Base-by-base conservation (phyloP, 1,140 invertebrate species). In the Aradophagus sp. region DNA sequence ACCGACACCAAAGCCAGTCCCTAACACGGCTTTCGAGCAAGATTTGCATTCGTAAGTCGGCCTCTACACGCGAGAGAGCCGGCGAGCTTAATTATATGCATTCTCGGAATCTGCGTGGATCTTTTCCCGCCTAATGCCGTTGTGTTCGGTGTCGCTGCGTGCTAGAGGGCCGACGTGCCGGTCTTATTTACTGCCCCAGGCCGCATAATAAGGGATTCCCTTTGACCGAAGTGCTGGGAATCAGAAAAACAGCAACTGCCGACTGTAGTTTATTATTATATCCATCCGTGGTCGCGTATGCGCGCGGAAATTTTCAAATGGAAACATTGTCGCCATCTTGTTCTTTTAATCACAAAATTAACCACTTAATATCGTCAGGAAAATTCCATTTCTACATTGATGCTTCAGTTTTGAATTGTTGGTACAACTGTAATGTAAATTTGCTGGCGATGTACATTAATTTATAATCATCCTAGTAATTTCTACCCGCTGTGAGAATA, bases 51-150 rank as follows among this genome's bases (percentile, higher is more conserved):
- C 68, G 68, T 61, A 55, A 61, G 68, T 72, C 48, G 67, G 45
- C 56, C 38, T 32, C 61, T 58, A 73, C 71, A 69, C 48, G 65
- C 63, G 35, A 65, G 58, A 58, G 34, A 17, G 31, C 63, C 68
- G 39, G 69, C 50, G 52, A 68, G 74, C 72, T 82, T 83, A 83
- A 83, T 83, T 83, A 82, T 82, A 80, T 79, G 78, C 78, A 80
- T 82, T 83, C 80, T 80, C 72, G 75, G 78, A 81, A 83, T 80
- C 79, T 62, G 66, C 71, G 69, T 63, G 53, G 73, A 75, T 80
- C 78, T 80, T 47, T 73, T 73, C 53, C n/a, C 76, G 56, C 62
- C 73, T 81, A 77, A 77, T 78, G 71, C 71, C 45, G 53, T 61
- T 74, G 70, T 75, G 74, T 75, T 63, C 65, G 65, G 41, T 77